phyloP scores from a whole-genome alignment of 2,113 vertebrate genomes.

The Muntiacus muntjak region DNA sequence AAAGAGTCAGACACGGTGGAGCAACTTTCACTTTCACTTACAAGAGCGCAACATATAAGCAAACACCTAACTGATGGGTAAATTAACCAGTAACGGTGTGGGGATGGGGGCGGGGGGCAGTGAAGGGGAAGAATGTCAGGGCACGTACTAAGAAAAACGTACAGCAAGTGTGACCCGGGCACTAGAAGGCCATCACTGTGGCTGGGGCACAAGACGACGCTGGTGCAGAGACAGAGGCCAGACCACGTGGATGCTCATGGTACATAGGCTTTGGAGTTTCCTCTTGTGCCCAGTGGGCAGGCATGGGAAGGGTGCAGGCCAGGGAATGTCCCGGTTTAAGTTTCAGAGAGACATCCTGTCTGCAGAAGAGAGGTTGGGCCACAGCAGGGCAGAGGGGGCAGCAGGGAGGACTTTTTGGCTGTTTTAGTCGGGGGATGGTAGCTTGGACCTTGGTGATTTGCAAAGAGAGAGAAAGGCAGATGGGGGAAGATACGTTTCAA shows the following conservation, averaged over 20 bases:
- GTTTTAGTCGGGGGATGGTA: no score
- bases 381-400: no score
- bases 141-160: background rate
- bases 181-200: background rate
- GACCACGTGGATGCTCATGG: background rate
- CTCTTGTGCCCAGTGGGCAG: background rate
- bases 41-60: background rate
- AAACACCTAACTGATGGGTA: background rate
- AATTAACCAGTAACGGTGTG: background rate
- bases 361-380: background rate
- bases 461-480: background rate
- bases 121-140: background rate
- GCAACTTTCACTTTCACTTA: background rate
- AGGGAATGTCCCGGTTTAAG: no score
- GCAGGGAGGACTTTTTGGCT: background rate
- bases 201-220: background rate
- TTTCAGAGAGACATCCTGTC: background rate
- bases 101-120: fast-evolving
- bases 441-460: background rate
- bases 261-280: background rate
- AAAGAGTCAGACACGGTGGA: fast-evolving
- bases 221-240: background rate
- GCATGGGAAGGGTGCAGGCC: background rate
- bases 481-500: background rate
- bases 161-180: background rate